These are phyloP conservation scores for Clanis bilineata DNA, from an alignment of 2,888 invertebrate genomes.

Conservation along the genomic window DNA sequence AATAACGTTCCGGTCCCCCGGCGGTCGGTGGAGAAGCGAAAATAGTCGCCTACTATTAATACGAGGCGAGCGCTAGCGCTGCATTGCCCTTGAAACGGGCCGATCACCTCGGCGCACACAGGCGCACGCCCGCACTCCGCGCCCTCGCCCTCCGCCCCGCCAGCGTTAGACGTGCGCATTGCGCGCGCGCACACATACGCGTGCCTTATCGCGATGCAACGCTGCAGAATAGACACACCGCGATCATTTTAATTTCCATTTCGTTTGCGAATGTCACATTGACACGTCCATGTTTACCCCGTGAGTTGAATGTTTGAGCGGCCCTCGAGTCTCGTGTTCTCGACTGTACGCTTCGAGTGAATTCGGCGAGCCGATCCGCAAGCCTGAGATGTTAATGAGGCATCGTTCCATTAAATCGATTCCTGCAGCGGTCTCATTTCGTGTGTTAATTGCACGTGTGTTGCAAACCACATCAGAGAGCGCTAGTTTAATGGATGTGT, in stretches of 20 bases:
- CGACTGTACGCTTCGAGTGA: not conserved
- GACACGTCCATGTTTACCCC: slow-evolving; percentile 48
- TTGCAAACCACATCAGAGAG: slow-evolving; percentile 6
- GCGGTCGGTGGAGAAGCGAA: slow-evolving; percentile 65
- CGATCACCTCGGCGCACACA: slow-evolving; percentile 77
- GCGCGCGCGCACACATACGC: slow-evolving; percentile 40
- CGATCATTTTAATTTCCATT: slow-evolving; percentile 75
- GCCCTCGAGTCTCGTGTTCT: no score
- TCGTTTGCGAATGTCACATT: slow-evolving; percentile 69
- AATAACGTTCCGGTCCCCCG: slow-evolving; percentile 76
- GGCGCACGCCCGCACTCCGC: slow-evolving; percentile 34
- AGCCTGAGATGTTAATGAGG: slow-evolving; percentile 5
- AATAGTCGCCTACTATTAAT: slow-evolving; percentile 81
- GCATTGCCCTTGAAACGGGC: slow-evolving; percentile 80
- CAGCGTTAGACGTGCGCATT: slow-evolving; percentile 30
- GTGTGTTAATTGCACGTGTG: slow-evolving; percentile 13
- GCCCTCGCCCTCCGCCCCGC: slow-evolving; percentile 47
- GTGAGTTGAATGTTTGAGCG: slow-evolving; percentile 35
- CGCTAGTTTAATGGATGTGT: slow-evolving; percentile 2
- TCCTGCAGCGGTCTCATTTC: slow-evolving; percentile 14
- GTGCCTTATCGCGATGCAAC: slow-evolving; percentile 62
- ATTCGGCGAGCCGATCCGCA: not conserved
- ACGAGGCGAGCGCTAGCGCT: slow-evolving; percentile 73
- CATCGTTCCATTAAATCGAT: slow-evolving; percentile 20
- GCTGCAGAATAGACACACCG: slow-evolving; percentile 64